These are phyloP conservation scores for Pristis pectinata DNA, from an alignment of 2,797 vertebrate genomes.

Conservation along the genomic window DNA sequence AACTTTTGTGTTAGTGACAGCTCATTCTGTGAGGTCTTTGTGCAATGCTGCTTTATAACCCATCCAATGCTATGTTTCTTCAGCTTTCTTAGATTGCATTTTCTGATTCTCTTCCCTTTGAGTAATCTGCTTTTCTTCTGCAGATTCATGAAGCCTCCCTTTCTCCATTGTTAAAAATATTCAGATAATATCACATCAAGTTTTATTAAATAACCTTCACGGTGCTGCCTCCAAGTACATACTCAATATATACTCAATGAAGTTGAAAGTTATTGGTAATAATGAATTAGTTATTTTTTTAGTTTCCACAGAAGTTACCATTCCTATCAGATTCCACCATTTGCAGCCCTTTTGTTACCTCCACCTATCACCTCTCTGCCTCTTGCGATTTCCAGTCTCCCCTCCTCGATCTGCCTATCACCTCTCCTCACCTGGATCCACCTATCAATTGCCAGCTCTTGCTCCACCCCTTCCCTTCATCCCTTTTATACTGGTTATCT, in stretches of 20 bases:
- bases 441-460: no score
- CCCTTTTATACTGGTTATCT: no score
- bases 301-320: no score
- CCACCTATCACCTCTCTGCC: no score
- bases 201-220: not conserved
- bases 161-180: not conserved
- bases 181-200: not conserved
- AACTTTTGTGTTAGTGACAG: not conserved
- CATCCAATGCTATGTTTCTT: not conserved
- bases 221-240: not conserved
- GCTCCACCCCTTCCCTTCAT: no score
- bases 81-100: not conserved
- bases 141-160: not conserved
- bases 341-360: no score
- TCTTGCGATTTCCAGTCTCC: no score
- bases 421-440: no score
- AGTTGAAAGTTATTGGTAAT: not conserved
- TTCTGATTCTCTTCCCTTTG: not conserved
- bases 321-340: no score
- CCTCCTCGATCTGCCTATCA: no score
- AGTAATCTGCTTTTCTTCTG: not conserved
- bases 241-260: not conserved
- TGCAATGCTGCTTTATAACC: not conserved
- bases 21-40: not conserved
- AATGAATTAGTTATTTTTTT: not conserved